Base-by-base conservation (phyloP, 2,113 vertebrate species). In the Cyprinus carpio region DNA sequence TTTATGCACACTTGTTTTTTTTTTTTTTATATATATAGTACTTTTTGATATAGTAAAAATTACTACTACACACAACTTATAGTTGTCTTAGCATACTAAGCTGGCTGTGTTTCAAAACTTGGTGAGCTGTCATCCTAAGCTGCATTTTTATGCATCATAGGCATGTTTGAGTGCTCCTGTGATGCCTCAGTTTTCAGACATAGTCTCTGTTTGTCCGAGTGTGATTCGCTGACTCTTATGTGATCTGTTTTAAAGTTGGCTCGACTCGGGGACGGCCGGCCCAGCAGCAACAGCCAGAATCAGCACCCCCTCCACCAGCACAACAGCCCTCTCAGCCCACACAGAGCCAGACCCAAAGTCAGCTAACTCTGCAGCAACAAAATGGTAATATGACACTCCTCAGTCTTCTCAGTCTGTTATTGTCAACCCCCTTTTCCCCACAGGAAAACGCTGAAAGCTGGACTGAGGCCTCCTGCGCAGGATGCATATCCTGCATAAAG, bases 211-310 rank as follows among this genome's bases (percentile, higher is more conserved):
- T 46, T 18, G 40, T 11, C 6, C 13, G 4, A 51, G 43, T 56
- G 54, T 49, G n/a, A 85, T 60, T 12, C 13, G 11, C 23, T 76
- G 31, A 81, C 60, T 23, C 25, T 31, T 72, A 6, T 20, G 60
- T 46, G 64, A 43, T 82, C 84, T 93, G 88, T 90, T 58, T 84
- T 93, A 89, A 69, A 95, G 93, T 94, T 90, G 96, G 93, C 94
- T 96, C 96, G 85, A 96, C 96, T 72, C 95, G 97, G n/a, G 93
- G 94, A 49, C 95, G 97, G 90, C 96, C 96, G 87, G 94, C 93
- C 97, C 96, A 88, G 78, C 93, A 97, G 91, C 96, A 87, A 76
- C 74, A 98, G 82, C 96, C 96, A 6, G 96, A 97, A 51, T 96
- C 96, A 2, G 77, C 90, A 11, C 86, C 81, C 0, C 91, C 92